Evolutionary conservation across 2,888 invertebrate genomes (phyloP).

Genomic region (Baccha elongata): DNA sequence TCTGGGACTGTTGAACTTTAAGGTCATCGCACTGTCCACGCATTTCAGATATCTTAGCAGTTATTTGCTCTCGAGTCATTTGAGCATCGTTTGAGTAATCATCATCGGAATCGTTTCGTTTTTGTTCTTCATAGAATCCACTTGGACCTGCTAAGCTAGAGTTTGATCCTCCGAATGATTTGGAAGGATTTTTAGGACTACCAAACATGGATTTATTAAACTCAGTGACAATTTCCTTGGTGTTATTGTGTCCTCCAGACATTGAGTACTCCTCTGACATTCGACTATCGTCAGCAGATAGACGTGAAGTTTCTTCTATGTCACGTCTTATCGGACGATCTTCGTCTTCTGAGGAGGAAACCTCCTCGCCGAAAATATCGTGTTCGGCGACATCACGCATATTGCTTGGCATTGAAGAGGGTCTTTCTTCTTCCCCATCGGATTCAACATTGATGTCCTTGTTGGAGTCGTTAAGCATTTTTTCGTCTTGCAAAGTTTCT

Average conservation of each 20-base stretch:
- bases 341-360: slow-evolving; percentile 93
- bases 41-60: slow-evolving; percentile 87
- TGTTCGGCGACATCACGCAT: slow-evolving; percentile 85
- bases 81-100: slow-evolving; percentile 79
- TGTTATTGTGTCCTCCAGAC: slow-evolving; percentile 71
- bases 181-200: slow-evolving; percentile 76
- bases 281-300: slow-evolving; percentile 89
- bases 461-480: slow-evolving; percentile 77
- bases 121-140: slow-evolving; percentile 79
- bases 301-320: slow-evolving; percentile 89
- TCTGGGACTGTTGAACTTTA: slow-evolving; percentile 88
- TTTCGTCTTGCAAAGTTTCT: slow-evolving; percentile 77
- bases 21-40: slow-evolving; percentile 89
- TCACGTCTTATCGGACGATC: slow-evolving; percentile 87
- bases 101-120: slow-evolving; percentile 79
- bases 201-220: slow-evolving; percentile 81
- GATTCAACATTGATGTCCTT: slow-evolving; percentile 81
- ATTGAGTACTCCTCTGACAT: slow-evolving; percentile 84
- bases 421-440: slow-evolving; percentile 78
- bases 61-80: slow-evolving; percentile 83
- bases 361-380: slow-evolving; percentile 96
- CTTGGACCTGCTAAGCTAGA: slow-evolving; percentile 79
- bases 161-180: slow-evolving; percentile 78
- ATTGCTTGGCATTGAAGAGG: slow-evolving; percentile 76
- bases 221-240: slow-evolving; percentile 78